phyloP scores from a whole-genome alignment of 2,113 vertebrate species.

The Odocoileus hemionus region DNA sequence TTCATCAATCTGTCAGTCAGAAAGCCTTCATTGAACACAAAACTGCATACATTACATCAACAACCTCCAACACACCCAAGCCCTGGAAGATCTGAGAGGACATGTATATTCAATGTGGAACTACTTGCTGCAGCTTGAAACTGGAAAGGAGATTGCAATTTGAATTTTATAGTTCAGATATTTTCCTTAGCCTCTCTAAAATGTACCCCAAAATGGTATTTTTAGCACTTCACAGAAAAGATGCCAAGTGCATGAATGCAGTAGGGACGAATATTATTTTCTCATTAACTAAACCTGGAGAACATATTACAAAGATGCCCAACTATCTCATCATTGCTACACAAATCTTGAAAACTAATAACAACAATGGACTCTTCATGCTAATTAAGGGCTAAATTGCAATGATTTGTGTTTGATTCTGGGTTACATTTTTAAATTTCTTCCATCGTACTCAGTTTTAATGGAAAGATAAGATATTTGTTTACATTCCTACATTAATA shows the following conservation, averaged over 20 bases:
- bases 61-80: neutral
- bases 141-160: neutral
- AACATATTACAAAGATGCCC: neutral
- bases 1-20: neutral
- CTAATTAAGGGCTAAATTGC: slow-evolving; percentile 5
- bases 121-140: neutral
- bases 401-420: neutral
- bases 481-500: slow-evolving; percentile 21
- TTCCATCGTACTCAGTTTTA: neutral
- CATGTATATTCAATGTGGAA: neutral
- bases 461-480: slow-evolving; percentile 39
- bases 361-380: neutral
- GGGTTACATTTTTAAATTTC: slow-evolving; percentile 11
- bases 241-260: neutral
- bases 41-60: neutral
- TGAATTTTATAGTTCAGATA: neutral
- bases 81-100: neutral
- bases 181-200: neutral
- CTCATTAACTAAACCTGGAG: neutral
- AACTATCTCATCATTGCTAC: neutral
- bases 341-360: slow-evolving; percentile 24
- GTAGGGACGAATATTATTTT: neutral
- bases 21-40: neutral
- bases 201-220: neutral
- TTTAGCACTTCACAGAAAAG: neutral